Evolutionary conservation across 2,797 vertebrate species (phyloP).

Genomic region (Bradypodion pumilum): DNA sequence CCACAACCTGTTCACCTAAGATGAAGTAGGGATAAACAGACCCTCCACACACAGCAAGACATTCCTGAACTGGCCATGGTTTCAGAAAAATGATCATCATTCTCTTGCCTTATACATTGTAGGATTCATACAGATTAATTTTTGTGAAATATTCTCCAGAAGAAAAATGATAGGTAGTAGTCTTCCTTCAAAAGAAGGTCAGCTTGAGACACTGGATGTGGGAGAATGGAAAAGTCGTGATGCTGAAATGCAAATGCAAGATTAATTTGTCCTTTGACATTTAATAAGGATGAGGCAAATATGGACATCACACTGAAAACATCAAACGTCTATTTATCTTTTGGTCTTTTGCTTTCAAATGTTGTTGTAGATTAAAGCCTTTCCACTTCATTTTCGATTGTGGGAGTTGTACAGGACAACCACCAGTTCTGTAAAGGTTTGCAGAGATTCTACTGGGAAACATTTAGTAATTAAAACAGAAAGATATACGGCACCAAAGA

Average conservation of each 20-base stretch:
- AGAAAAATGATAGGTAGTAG: not conserved
- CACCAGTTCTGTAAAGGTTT: conserved; percentile 49
- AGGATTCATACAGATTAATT: not conserved
- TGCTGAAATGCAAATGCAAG: not conserved
- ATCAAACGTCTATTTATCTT: conserved; percentile 36
- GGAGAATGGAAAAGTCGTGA: conserved; percentile 17
- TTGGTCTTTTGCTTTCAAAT: conserved; percentile 37
- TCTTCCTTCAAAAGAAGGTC: conserved; percentile 25
- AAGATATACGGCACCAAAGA: conserved; percentile 45
- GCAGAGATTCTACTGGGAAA: conserved; percentile 28
- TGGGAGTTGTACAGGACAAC: conserved; percentile 42
- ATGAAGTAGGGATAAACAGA: not conserved
- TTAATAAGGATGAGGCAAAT: conserved; percentile 16
- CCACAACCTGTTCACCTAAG: not conserved
- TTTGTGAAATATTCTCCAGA: conserved; percentile 31
- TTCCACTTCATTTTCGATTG: conserved; percentile 39
- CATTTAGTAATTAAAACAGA: conserved; percentile 49
- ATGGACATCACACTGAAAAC: conserved; percentile 20
- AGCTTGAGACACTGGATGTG: not conserved
- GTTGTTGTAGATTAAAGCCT: conserved; percentile 24
- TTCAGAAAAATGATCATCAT: not conserved
- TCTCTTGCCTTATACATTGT: not conserved
- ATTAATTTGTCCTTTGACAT: not conserved
- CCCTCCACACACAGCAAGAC: not conserved
- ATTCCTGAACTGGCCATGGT: not conserved